A percentile compares a stretch with the other conserved stretches of the same genome.
Evolutionary conservation across 1,140 invertebrate species (phyloP).

Genomic region (Antheraea mylitta): DNA sequence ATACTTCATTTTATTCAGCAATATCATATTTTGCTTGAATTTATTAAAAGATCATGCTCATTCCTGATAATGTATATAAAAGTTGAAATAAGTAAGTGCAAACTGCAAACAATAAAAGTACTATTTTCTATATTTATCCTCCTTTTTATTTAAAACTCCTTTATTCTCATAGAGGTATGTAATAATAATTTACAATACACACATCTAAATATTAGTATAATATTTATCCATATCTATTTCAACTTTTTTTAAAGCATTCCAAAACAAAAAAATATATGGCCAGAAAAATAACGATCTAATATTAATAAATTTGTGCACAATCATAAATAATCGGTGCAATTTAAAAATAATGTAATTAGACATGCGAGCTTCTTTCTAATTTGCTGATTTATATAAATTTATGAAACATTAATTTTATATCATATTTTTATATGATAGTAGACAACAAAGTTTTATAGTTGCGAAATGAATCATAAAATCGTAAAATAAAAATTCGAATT

Average conservation of each 20-base stretch:
- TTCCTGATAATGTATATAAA: constrained; percentile 24
- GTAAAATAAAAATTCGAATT: too few relatives aligned
- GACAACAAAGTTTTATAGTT: too few relatives aligned
- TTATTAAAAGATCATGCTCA: constrained; percentile 30
- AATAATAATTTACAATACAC: constrained; percentile 10
- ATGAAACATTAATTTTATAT: too few relatives aligned
- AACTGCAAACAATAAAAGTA: background rate
- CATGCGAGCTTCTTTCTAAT: background rate
- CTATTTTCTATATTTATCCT: too few relatives aligned
- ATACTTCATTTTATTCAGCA: constrained; percentile 5
- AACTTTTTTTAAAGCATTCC: background rate
- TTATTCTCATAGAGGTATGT: too few relatives aligned
- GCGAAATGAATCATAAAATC: too few relatives aligned
- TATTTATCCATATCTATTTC: background rate
- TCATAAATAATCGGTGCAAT: background rate
- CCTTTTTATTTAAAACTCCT: too few relatives aligned
- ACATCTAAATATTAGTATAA: constrained; percentile 6
- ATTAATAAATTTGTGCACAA: background rate
- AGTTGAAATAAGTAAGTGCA: constrained; percentile 15
- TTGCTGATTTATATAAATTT: background rate
- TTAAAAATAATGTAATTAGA: background rate
- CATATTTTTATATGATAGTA: too few relatives aligned
- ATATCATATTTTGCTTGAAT: background rate
- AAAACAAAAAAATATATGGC: background rate
- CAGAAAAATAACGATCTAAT: too few relatives aligned